Conservation (phyloP, 2,888 invertebrate genomes). For the Gortyna flavago region DNA sequence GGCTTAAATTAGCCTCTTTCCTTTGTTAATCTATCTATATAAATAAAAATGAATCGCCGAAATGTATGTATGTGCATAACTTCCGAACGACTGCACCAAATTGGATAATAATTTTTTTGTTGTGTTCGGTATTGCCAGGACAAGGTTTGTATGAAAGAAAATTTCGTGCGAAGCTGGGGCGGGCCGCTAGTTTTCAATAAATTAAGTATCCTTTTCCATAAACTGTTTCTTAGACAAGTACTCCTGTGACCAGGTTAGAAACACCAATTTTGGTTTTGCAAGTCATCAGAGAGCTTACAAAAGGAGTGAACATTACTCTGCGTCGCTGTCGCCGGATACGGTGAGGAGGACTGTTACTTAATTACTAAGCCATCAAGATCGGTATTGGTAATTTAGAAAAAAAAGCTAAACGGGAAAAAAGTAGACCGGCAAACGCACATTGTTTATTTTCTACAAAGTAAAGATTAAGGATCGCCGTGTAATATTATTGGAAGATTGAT, state of each 20-base stretch:
- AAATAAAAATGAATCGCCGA: too few species aligned
- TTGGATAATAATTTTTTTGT: too few species aligned
- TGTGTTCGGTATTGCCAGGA: too few species aligned
- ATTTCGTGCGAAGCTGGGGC: too few species aligned
- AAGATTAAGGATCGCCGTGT: not conserved
- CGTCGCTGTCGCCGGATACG: not conserved
- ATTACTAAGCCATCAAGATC: not conserved
- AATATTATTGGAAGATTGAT: slow-evolving; percentile 24
- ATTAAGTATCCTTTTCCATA: too few species aligned
- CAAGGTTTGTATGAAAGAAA: too few species aligned
- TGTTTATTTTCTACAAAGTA: not conserved
- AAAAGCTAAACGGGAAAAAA: not conserved
- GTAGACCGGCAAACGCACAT: not conserved
- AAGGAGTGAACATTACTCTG: not conserved
- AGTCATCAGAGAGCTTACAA: not conserved
- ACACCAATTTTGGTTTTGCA: not conserved
- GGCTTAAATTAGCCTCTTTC: not conserved
- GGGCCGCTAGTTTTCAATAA: not conserved
- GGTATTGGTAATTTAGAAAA: too few species aligned
- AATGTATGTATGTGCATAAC: too few species aligned
- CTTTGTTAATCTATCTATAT: not conserved
- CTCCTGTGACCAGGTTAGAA: not conserved
- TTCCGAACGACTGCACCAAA: too few species aligned
- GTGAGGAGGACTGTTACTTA: not conserved
- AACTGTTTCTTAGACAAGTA: not conserved